Percentiles rank a stretch among this genome's conserved stretches.
phyloP scores from a whole-genome alignment of 2,797 vertebrate genomes.

The Sebastiscus albofasciatus region DNA sequence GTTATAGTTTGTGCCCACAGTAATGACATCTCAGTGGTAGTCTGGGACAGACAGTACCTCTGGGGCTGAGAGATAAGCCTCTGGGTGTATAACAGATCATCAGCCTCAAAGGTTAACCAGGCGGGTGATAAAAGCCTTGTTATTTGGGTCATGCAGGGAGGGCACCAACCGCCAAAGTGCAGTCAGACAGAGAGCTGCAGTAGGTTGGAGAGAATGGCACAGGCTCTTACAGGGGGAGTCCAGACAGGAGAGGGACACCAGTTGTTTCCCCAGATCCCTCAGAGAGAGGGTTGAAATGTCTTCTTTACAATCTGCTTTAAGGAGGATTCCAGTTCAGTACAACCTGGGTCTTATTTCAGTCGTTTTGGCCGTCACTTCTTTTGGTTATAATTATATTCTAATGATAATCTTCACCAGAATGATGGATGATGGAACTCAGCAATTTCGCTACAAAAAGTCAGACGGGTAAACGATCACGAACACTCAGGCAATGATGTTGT shows the following conservation, averaged over 20 bases:
- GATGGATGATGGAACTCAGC: neutral
- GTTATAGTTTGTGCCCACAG: slow-evolving; percentile 27
- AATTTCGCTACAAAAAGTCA: neutral
- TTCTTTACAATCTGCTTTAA: neutral
- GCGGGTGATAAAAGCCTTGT: slow-evolving; percentile 63
- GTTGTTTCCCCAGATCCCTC: neutral
- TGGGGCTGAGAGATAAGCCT: slow-evolving; percentile 62
- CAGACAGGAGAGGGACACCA: neutral
- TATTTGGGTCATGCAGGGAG: slow-evolving; percentile 62
- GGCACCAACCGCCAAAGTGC: slow-evolving; percentile 24
- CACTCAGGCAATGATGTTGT: neutral
- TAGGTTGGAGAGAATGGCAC: neutral
- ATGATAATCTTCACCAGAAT: neutral
- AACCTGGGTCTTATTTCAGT: neutral
- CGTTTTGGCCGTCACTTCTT: neutral
- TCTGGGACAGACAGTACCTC: slow-evolving; percentile 48
- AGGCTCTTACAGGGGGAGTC: neutral
- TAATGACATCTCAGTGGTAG: slow-evolving; percentile 60
- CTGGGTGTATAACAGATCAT: slow-evolving; percentile 61
- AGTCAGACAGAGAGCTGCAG: slow-evolving; percentile 32
- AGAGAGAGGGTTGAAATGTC: neutral
- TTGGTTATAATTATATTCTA: neutral
- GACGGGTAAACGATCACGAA: no score
- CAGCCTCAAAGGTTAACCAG: slow-evolving; percentile 72
- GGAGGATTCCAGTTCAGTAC: neutral